These are phyloP conservation scores for Dryococelus australis DNA, from an alignment of 2,888 invertebrate genomes.

Conservation along the genomic window DNA sequence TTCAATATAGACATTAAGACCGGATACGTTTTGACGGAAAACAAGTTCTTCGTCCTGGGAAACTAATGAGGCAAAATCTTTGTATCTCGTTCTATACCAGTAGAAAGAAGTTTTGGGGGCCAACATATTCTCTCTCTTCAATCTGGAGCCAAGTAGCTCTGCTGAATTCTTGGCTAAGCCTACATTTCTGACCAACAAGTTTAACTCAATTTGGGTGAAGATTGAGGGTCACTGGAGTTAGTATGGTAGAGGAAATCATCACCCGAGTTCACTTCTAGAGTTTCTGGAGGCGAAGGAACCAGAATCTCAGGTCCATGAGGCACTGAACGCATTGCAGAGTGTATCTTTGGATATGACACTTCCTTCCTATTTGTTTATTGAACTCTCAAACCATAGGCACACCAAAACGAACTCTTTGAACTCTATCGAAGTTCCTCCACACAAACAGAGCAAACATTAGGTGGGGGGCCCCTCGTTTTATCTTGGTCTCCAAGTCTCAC, in stretches of 20 bases:
- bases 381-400: slow-evolving; percentile 40
- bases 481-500: slow-evolving; percentile 47
- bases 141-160: slow-evolving; percentile 12
- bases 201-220: slow-evolving; percentile 18
- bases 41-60: not conserved
- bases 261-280: not conserved
- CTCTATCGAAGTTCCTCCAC: slow-evolving; percentile 46
- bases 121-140: not conserved
- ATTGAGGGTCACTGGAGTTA: not conserved
- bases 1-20: not conserved
- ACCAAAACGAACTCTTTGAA: slow-evolving; percentile 42
- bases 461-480: slow-evolving; percentile 47
- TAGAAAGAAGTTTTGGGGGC: not conserved
- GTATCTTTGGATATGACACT: slow-evolving; percentile 31
- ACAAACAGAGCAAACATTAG: slow-evolving; percentile 45
- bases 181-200: not conserved
- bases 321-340: slow-evolving; percentile 44
- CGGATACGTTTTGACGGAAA: not conserved
- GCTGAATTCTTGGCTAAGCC: not conserved
- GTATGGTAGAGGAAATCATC: slow-evolving; percentile 23
- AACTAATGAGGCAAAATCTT: too few species aligned
- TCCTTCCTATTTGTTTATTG: slow-evolving; percentile 43
- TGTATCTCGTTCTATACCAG: not conserved
- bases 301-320: slow-evolving; percentile 42
- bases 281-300: slow-evolving; percentile 33